Base-by-base conservation (phyloP, 2,113 vertebrate genomes). In the Amia ocellicauda region DNA sequence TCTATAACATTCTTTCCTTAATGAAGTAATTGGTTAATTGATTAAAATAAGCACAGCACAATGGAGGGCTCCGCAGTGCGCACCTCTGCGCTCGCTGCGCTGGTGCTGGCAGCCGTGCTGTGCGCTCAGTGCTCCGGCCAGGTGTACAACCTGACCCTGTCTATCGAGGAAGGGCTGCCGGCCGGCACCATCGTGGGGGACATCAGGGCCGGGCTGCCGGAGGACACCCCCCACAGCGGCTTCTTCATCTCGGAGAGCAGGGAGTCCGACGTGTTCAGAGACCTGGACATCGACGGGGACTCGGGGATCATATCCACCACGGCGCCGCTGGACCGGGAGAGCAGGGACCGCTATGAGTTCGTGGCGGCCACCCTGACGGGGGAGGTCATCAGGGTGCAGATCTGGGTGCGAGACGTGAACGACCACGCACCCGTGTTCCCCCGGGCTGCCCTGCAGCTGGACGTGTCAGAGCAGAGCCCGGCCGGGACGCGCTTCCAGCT, bases 231-330 rank as follows among this genome's bases (percentile, higher is more conserved):
- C 10, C 66, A 63, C 17, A 88, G 82, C 0, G 94, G 95, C 1
- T 97, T 95, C 64, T 88, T 97, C 59, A 86, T 97, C 60, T 96
- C 95, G 0, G 95, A 97, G 68, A 90, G 89, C 62, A 86, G 82
- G 7, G 94, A 96, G 65, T 96, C 94, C 0, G 84, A 89, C 3
- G 80, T 98, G 60, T 85, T 94, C 68, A 86, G 85, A n/a, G 94
- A 95, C 69, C 80, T 98, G 77, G 90, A 94, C 42, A 86, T 98
- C 63, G 88, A 93, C 62, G 68, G 87, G 0, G 93, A 92, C 80
- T 94, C 91, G 0, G 95, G 95, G 60, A 79, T 95, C 55, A 94
- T 98, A 73, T 90, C 91, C 66, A 96, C 96, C 0, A 90, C 92
- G 0, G 70, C 88, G 59, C 47, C 82, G 9, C 82, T 97, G 83